Base-by-base conservation (phyloP, 1,140 invertebrate species). In the Bombyx mandarina region DNA sequence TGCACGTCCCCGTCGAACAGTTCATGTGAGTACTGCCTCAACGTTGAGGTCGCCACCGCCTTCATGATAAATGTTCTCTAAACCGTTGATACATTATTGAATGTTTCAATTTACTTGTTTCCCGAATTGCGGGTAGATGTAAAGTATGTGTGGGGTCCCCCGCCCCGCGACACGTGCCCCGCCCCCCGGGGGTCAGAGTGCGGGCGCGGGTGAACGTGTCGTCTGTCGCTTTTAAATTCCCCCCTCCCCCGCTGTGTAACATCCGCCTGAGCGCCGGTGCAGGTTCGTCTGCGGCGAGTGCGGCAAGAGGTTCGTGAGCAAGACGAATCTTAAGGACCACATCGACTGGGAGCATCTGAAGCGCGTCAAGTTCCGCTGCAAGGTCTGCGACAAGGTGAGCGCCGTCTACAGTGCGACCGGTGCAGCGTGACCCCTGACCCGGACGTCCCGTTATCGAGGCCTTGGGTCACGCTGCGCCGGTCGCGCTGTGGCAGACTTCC, bases 341-440 rank as follows among this genome's bases (percentile, higher is more conserved):
- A 72, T 86, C 46, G 82, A 86, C 62, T 86, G 82, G 82, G 82
- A 86, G 7, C 82, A 86, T 42, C 71, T 86, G 1, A 60, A 84
- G 49, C 79, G 78, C 8, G 75, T 82, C 55, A 82, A 82, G 58
- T 84, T 82, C 52, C 48, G 73, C 0, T 86, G 82, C 44, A 71
- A 78, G 48, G 62, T 79, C 0, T 86, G 82, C 51, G 68, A 84
- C 10, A 86, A 86, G 75, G 80, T 81, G n/a, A 59, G 12, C 12
- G 12, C 12, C 12, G 58, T 53, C 12, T 18, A 18, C 12, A 18
- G 12, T 18, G 12, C 12, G 12, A 18, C 12, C 12, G 12, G 12
- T 18, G 12, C 12, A 18, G 12, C 12, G 12, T 18, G 12, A 18
- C 12, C 12, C 12, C 12, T 18, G 12, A 1, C 12, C 12, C 12